Base-by-base conservation (phyloP, 1,140 invertebrate genomes). In the Meloidogyne floridensis region DNA sequence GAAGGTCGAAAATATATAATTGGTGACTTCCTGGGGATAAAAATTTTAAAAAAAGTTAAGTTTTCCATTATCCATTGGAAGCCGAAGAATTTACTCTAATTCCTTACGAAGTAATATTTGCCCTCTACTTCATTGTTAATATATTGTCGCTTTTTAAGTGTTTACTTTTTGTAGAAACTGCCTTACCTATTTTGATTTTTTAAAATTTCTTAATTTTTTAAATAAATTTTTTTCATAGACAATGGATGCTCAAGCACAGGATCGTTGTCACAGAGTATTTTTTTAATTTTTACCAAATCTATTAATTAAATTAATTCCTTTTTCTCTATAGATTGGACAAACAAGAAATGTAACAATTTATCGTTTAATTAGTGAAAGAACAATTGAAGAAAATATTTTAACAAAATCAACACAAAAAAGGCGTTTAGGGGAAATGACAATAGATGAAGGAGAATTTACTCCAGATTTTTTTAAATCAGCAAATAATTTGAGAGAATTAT, bases 341-440 rank as follows among this genome's bases (percentile, higher is more conserved):
- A 99, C 98, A 0, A 93, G 97, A 86, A 97, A 99, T 93, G 98
- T 99, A 75, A 96, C 98, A 92, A 99, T 99, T 90, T 99, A 98
- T 91, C 93, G 96, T 59, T 92, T 99, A 80, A 94, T 99, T 20
- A 97, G 96, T 90, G 95, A 97, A 91, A 94, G 94, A 91, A 99
- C 98, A 10, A 94, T 99, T 42, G 98, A 99, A 92, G 98, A 99
- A 90, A 99, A 99, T 91, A 99, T 99, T 87, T 91, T 99, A 80
- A 97, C 97, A 90, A 99, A 99, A 91, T 97, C 98, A 0, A 97
- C 96, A 91, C 96, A 99, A 91, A 99, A 99, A 90, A 92, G 96
- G 85, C 91, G 97, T 88, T 93, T 99, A 2, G 97, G 96, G 80
- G 95, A 98, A 91, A 92, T 99, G 86, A 96, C 98, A 18, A 99